Evolutionary conservation across 2,888 invertebrate genomes (phyloP).

Genomic region (Petrolisthes cinctipes): DNA sequence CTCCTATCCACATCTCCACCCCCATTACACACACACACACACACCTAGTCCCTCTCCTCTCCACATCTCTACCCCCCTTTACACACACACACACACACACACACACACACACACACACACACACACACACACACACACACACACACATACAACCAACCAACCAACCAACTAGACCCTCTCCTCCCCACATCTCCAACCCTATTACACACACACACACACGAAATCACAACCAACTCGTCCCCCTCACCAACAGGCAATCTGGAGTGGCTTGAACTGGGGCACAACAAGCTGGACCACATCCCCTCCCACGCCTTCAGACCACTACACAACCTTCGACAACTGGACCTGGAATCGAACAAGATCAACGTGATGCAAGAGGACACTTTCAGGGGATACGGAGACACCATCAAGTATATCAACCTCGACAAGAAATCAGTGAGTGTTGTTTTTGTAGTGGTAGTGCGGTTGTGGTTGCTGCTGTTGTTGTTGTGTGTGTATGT

Average conservation of each 20-base stretch:
- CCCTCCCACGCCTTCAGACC: slow-evolving; percentile 87
- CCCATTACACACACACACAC: background rate
- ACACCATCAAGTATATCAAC: slow-evolving; percentile 90
- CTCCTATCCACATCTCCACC: background rate
- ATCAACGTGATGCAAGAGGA: slow-evolving; percentile 86
- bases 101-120: background rate
- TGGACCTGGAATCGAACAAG: slow-evolving; percentile 89
- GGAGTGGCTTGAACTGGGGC: slow-evolving; percentile 88
- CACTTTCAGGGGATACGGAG: slow-evolving; percentile 88
- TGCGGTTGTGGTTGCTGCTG: background rate
- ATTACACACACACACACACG: background rate
- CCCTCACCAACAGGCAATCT: slow-evolving; percentile 81
- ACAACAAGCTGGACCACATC: slow-evolving; percentile 78
- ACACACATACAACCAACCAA: background rate
- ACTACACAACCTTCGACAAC: slow-evolving; percentile 85
- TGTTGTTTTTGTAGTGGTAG: slow-evolving; percentile 62
- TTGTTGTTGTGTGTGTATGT: too few species aligned
- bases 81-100: background rate
- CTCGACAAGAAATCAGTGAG: slow-evolving; percentile 93
- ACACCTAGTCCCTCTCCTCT: background rate
- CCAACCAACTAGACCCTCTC: background rate
- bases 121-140: background rate
- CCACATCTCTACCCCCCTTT: background rate
- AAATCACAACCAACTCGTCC: background rate
- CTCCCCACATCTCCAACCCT: background rate